A percentile compares a stretch with the other conserved stretches of the same genome.
Evolutionary conservation across 2,113 vertebrate species (phyloP).

Genomic region (Dinomys branickii): DNA sequence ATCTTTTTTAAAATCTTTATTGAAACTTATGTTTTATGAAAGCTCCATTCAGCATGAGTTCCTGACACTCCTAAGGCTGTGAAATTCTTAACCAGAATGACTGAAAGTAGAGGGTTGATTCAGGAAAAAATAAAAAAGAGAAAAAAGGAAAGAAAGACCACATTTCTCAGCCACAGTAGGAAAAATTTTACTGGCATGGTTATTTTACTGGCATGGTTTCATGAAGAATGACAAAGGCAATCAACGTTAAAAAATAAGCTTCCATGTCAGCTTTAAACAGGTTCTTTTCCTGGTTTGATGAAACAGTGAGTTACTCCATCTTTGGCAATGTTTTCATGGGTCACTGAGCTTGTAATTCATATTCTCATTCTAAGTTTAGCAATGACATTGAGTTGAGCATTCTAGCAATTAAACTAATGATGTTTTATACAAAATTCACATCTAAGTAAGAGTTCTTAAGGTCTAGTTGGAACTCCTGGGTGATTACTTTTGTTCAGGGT

Average conservation of each 20-base stretch:
- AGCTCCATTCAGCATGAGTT: not conserved
- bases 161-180: not conserved
- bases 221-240: not conserved
- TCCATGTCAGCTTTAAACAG: not conserved
- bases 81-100: constrained; percentile 12
- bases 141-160: not conserved
- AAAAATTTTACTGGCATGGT: not conserved
- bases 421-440: constrained; percentile 7
- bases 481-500: not conserved
- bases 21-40: not conserved
- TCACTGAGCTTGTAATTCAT: constrained; percentile 3
- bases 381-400: not conserved
- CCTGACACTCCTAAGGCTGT: not conserved
- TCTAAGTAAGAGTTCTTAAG: constrained; percentile 9
- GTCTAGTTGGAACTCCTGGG: not conserved
- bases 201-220: not conserved
- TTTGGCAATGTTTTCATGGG: not conserved
- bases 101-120: not conserved
- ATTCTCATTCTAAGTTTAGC: not conserved
- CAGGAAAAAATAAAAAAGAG: not conserved
- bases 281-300: not conserved
- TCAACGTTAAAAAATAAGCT: not conserved
- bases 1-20: not conserved
- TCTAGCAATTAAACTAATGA: constrained; percentile 40
- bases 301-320: not conserved